A percentile compares a stretch with the other conserved stretches of the same genome.
Conservation (phyloP, 2,888 invertebrate species). For the Ochlodes sylvanus region DNA sequence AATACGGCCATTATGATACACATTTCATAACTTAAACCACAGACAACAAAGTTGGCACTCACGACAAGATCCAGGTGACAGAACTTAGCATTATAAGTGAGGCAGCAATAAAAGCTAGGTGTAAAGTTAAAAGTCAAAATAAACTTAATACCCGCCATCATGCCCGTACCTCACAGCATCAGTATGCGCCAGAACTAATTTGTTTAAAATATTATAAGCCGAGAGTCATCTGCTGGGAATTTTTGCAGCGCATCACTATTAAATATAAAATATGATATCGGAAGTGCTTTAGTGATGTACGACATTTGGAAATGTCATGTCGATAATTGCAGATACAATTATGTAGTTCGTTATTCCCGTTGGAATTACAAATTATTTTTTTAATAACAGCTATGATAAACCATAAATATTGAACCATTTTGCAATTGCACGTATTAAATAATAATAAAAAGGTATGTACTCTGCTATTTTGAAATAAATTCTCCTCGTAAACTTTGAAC, state of each 20-base stretch:
- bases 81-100: not conserved
- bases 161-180: constrained; percentile 8
- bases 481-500: no score
- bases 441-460: no score
- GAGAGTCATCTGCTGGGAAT: constrained; percentile 63
- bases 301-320: constrained; percentile 39
- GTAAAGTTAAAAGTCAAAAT: constrained; percentile 9
- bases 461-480: no score
- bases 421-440: no score
- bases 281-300: constrained; percentile 58
- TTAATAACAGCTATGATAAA: no score
- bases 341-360: no score
- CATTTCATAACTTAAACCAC: no score
- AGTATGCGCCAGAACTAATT: constrained; percentile 43
- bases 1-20: no score
- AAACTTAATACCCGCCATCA: constrained; percentile 12
- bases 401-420: no score
- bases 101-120: not conserved
- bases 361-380: no score
- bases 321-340: constrained; percentile 29
- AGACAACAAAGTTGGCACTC: no score
- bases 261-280: constrained; percentile 78
- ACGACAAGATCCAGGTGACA: not conserved
- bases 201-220: constrained; percentile 46
- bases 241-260: constrained; percentile 75